Percentiles rank a stretch among this genome's conserved stretches.
These are phyloP conservation scores for Sarcophaga carnaria DNA, from an alignment of 2,888 invertebrate genomes.

Conservation along the genomic window DNA sequence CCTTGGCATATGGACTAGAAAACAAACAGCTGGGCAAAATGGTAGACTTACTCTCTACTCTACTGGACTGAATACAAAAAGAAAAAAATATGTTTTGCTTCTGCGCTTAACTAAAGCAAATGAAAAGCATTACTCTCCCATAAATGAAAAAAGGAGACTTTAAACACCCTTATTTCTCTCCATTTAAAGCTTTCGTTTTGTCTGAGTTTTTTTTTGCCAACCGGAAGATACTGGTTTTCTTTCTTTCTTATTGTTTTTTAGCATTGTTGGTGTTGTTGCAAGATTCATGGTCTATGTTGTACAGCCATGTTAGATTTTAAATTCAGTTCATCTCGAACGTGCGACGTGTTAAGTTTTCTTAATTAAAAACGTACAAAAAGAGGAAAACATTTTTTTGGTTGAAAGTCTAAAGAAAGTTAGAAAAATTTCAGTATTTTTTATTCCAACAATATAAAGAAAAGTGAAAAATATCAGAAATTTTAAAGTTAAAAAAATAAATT, in stretches of 20 bases:
- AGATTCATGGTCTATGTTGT: conserved; percentile 59
- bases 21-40: conserved; percentile 39
- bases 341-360: conserved; percentile 76
- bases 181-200: neutral
- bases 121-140: too few relatives aligned
- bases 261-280: conserved; percentile 37
- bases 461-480: neutral
- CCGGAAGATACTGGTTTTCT: conserved; percentile 53
- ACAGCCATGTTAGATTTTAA: conserved; percentile 54
- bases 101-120: too few relatives aligned
- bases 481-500: neutral
- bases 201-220: neutral
- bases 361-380: conserved; percentile 45
- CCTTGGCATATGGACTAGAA: neutral
- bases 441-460: neutral
- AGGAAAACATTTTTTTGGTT: neutral
- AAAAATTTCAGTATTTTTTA: too few relatives aligned
- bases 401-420: too few relatives aligned
- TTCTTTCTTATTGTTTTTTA: neutral
- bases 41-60: conserved; percentile 40
- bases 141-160: neutral
- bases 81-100: too few relatives aligned
- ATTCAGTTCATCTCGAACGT: conserved; percentile 74
- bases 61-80: too few relatives aligned
- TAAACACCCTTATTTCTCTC: conserved; percentile 8